Base-by-base conservation (phyloP, 2,113 vertebrate genomes). In the Pseudolaguvia tuberculata region DNA sequence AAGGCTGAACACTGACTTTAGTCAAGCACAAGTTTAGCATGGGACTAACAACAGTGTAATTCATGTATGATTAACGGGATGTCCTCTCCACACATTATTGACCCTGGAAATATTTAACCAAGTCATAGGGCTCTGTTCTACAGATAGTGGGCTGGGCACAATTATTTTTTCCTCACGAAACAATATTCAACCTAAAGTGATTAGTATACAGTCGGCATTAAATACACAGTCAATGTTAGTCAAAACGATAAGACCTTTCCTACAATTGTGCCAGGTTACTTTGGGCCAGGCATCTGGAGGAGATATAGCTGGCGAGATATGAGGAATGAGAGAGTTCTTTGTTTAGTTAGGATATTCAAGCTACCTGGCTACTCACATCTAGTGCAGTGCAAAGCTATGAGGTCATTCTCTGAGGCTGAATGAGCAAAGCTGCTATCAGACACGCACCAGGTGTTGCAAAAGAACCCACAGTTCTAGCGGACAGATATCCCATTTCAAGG, bases 1-100 rank as follows among this genome's bases (percentile, higher is more conserved):
- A 56, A 2, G 53, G 2, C 20, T 63, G 7, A 55, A 51, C 9
- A 31, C 52, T 48, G 52, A 25, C 50, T 47, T 21, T 51, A 21
- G 48, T 70, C 62, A 48, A 65, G 56, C n/a, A 63, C 52, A 73
- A 48, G 21, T 27, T 56, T 39, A 63, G 39, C 18, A 23, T 59
- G 27, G 42, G 47, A 39, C 70, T 31, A 80, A 50, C 42, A 52
- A 61, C 53, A 50, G 42, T 20, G 48, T 65, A 52, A 51, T 58
- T 56, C 65, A 61, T 81, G 9, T 52, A 82, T 82, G 31, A 77
- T 76, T 79, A 73, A 82, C 80, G 77, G 70, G 70, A 73, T 65
- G 73, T 45, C 45, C 57, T 39, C 47, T 69, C 27, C 42, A 25
- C 27, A 42, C 62, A 73, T 21, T n/a, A 25, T 50, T 51, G 39